Conservation (phyloP, 2,888 invertebrate genomes). For the Cryptocephalus primarius region DNA sequence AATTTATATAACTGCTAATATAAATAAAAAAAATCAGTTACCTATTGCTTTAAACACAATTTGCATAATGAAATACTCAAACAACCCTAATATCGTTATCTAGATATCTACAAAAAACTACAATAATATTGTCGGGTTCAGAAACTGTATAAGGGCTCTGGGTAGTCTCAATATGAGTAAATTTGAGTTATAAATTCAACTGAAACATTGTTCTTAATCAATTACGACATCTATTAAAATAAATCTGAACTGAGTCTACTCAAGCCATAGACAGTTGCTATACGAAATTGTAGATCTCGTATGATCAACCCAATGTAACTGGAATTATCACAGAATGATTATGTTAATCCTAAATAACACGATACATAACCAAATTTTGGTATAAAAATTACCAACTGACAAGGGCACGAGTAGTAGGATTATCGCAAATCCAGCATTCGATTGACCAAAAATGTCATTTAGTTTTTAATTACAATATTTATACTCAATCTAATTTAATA, state of each 20-base stretch:
- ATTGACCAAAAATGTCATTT: not conserved
- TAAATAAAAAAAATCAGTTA: no score
- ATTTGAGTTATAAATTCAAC: no score
- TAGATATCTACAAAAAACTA: conserved; percentile 2
- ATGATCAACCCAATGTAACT: conserved; percentile 51
- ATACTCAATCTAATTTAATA: no score
- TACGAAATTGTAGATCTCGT: conserved; percentile 10
- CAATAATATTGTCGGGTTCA: conserved; percentile 18
- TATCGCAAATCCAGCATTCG: not conserved
- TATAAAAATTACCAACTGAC: conserved; percentile 30
- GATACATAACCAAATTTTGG: conserved; percentile 32
- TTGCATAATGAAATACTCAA: not conserved
- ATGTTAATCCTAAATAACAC: conserved; percentile 37
- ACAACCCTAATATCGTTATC: not conserved
- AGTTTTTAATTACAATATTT: no score
- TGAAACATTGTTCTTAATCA: no score
- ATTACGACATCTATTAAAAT: no score
- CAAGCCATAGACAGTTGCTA: not conserved
- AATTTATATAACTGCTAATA: no score
- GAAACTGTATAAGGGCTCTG: conserved; percentile 3
- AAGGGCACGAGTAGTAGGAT: conserved; percentile 5
- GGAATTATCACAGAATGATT: conserved; percentile 57
- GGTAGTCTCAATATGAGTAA: no score
- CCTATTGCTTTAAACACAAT: no score
- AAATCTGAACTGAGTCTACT: no score